Conservation (phyloP, 2,888 invertebrate genomes). For the Agriopis aurantiaria region DNA sequence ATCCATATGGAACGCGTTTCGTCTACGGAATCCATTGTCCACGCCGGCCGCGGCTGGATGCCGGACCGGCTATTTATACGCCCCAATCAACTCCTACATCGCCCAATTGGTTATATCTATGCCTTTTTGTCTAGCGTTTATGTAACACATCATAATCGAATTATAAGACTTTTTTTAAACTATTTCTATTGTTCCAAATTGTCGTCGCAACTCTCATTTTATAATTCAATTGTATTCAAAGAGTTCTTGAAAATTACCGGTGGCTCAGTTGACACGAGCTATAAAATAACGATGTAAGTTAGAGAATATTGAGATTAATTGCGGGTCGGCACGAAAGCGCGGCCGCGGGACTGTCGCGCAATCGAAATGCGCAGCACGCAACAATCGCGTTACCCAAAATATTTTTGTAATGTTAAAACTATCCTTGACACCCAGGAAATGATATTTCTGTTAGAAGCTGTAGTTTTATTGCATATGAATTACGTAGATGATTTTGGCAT, state of each 20-base stretch:
- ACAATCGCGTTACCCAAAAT: conserved; percentile 44
- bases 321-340: conserved; percentile 57
- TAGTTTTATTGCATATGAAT: conserved; percentile 31
- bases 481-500: conserved; percentile 35
- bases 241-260: conserved; percentile 36
- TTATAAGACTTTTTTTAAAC: not conserved
- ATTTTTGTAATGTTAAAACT: conserved; percentile 34
- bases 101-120: conserved; percentile 62
- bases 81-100: conserved; percentile 70
- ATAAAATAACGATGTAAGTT: conserved; percentile 55
- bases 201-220: conserved; percentile 20
- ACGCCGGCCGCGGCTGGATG: conserved; percentile 64
- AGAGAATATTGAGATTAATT: conserved; percentile 61
- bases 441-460: conserved; percentile 30
- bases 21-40: conserved; percentile 83
- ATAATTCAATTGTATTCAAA: conserved; percentile 37
- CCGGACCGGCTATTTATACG: conserved; percentile 76
- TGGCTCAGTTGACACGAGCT: conserved; percentile 54
- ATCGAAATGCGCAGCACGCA: conserved; percentile 53
- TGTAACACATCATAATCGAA: conserved; percentile 48
- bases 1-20: conserved; percentile 83
- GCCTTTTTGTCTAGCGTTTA: conserved; percentile 55
- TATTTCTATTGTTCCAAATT: conserved; percentile 19
- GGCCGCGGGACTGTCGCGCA: conserved; percentile 46
- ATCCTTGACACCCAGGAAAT: conserved; percentile 58